Base-by-base conservation (phyloP, 2,113 vertebrate genomes). In the Eurystomus gularis region DNA sequence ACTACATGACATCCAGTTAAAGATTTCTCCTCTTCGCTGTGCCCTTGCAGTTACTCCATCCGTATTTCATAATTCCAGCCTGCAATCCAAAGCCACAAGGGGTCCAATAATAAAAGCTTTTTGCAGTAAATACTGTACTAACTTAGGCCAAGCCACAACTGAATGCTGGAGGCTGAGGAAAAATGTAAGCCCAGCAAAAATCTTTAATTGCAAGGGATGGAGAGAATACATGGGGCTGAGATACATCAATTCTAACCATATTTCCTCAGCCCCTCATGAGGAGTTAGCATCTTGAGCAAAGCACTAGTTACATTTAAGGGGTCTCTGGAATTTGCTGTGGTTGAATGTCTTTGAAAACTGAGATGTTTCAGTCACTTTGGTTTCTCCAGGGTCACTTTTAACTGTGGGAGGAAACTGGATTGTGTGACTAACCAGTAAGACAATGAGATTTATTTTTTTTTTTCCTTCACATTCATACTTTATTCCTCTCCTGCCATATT, bases 181-280 rank as follows among this genome's bases (percentile, higher is more conserved):
- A 94, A 96, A 96, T 91, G 86, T 91, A 66, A 96, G 87, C 88
- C 94, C 69, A 90, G 95, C 94, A 82, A 76, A 95, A 89, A 76
- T 48, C 77, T 96, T 88, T 83, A 92, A 91, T 96, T 88, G 75
- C 65, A 84, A 57, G 73, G 72, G 73, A 12, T 49, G 55, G 75
- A 57, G 77, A 26, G 58, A 77, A 60, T 42, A 46, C 40, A 4
- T 26, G 71, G 62, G 70, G 37, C 65, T 69, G 81, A 72, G 49
- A 89, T 40, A 44, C 17, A 76, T 86, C 78, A 49, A 29, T 94
- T 79, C 81, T 87, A 93, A 4, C 92, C 17, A 1, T 55, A 3
- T 55, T 96, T 94, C 55, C 90, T 80, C 70, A 93, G 55, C 35
- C 49, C 76, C 35, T 80, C 54, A 28, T 13, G 66, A 58, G 86